Percentiles rank a stretch among this genome's conserved stretches.
Conservation (phyloP, 2,797 vertebrate species). For the Xyrichtys novacula region DNA sequence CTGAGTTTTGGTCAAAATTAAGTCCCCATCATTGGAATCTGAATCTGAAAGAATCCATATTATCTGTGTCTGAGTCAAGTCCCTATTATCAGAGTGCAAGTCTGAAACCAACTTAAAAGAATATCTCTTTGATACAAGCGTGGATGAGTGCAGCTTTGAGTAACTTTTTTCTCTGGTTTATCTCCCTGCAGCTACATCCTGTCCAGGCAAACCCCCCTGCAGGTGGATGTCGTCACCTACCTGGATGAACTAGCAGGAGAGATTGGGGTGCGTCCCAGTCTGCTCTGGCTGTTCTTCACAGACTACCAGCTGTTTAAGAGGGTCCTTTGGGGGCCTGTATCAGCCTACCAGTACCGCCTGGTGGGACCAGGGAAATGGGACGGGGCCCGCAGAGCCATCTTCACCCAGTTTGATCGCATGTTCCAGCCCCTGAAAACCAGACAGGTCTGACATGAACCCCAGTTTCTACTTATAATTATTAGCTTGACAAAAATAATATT, state of each 20-base stretch:
- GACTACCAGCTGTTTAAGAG: conserved; percentile 84
- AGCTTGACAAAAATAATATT: too few relatives aligned
- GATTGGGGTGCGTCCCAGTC: conserved; percentile 80
- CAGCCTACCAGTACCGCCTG: conserved; percentile 88
- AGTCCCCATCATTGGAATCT: too few relatives aligned
- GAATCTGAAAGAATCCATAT: too few relatives aligned
- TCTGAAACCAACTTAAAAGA: too few relatives aligned
- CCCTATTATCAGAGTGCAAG: too few relatives aligned
- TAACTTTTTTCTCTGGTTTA: neutral
- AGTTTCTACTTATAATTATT: too few relatives aligned
- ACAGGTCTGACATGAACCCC: conserved; percentile 53
- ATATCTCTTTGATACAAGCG: too few relatives aligned
- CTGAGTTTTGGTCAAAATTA: too few relatives aligned
- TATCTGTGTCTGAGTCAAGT: too few relatives aligned
- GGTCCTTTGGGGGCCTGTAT: conserved; percentile 85
- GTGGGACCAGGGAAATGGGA: conserved; percentile 86
- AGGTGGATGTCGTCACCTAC: conserved; percentile 87
- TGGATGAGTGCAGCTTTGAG: too few relatives aligned
- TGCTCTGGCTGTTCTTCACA: conserved; percentile 82
- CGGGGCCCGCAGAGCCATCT: conserved; percentile 82
- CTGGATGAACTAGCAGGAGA: conserved; percentile 89
- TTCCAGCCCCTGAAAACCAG: conserved; percentile 82
- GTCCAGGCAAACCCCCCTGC: conserved; percentile 87
- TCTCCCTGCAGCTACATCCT: conserved; percentile 83
- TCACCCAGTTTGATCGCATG: conserved; percentile 85